These are phyloP conservation scores for Hylia prasina DNA, from an alignment of 2,113 vertebrate genomes.

Conservation along the genomic window DNA sequence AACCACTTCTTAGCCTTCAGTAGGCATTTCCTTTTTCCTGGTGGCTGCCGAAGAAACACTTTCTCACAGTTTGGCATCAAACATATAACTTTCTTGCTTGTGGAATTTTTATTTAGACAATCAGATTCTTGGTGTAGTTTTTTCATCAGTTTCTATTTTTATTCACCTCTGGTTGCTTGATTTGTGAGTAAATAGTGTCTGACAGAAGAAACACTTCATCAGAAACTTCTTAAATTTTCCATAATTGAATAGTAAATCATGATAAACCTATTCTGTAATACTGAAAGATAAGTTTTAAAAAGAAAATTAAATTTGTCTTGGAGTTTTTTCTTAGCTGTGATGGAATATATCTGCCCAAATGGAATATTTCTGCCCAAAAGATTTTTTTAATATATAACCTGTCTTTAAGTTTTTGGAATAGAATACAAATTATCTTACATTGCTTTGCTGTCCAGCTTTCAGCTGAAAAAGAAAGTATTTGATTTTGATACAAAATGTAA, in stretches of 20 bases:
- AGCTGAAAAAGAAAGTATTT: background rate
- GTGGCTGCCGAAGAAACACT: conserved; percentile 52
- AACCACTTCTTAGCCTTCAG: conserved; percentile 53
- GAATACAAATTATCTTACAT: background rate
- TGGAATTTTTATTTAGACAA: conserved; percentile 32
- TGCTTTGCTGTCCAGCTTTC: background rate
- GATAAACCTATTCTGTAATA: background rate
- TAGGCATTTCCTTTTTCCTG: conserved; percentile 56
- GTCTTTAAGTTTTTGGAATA: background rate
- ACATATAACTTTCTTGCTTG: conserved; percentile 4
- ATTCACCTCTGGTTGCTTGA: background rate
- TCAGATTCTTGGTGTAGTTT: conserved; percentile 7
- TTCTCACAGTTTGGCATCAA: conserved; percentile 53
- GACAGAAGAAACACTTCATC: background rate
- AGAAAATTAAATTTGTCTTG: background rate
- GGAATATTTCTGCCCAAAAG: background rate
- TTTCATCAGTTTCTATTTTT: conserved; percentile 22
- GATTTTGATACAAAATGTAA: background rate
- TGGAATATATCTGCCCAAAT: background rate
- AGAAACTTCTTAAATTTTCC: background rate
- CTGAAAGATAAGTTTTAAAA: background rate
- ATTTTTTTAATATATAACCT: background rate
- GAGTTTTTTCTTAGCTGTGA: background rate
- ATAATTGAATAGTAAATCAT: background rate
- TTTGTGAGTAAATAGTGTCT: background rate